Evolutionary conservation across 2,888 invertebrate species (phyloP).

Genomic region (Chironomus riparius): DNA sequence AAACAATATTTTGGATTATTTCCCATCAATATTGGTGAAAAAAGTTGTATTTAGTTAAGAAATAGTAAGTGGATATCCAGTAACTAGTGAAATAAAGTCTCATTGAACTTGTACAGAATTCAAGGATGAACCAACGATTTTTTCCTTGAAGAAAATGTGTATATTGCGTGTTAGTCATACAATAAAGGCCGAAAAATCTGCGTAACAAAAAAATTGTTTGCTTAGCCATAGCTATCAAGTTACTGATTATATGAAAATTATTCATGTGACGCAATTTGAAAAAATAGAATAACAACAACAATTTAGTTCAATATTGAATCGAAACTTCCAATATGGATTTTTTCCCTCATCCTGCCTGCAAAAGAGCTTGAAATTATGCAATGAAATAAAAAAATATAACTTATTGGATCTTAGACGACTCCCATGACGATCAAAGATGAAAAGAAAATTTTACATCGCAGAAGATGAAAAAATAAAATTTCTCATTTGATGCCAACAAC

Average conservation of each 20-base stretch:
- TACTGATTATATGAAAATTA: not conserved
- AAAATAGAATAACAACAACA: not conserved
- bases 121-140: not conserved
- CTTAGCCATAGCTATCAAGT: not conserved
- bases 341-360: too few species aligned
- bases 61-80: not conserved
- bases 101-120: not conserved
- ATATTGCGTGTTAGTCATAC: not conserved
- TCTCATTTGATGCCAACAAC: conserved; percentile 3
- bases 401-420: not conserved
- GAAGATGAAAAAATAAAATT: not conserved
- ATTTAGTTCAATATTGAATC: not conserved
- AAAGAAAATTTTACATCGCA: conserved; percentile 16
- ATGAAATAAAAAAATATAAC: not conserved
- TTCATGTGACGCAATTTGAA: not conserved
- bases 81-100: not conserved
- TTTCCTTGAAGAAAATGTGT: not conserved
- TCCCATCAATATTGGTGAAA: not conserved
- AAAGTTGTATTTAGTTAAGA: not conserved
- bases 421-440: not conserved
- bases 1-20: not conserved
- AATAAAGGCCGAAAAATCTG: not conserved
- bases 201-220: not conserved
- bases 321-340: too few species aligned
- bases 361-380: too few species aligned